phyloP scores from a whole-genome alignment of 2,888 invertebrate species.

The Agrochola litura region DNA sequence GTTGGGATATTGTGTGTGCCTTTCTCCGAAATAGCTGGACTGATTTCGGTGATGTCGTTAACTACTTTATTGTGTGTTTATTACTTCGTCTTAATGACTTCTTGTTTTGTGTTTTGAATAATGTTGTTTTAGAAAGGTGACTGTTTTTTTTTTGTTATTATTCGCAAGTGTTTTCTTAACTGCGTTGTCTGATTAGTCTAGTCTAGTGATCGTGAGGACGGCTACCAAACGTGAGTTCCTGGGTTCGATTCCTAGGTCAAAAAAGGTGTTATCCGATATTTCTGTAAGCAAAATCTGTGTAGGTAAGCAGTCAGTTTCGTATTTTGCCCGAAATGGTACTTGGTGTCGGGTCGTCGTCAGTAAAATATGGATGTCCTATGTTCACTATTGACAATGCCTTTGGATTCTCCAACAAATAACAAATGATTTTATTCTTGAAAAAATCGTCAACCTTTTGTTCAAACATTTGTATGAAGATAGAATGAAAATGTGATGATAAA shows the following conservation, averaged over 20 bases:
- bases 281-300: not conserved
- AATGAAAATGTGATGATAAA: not conserved
- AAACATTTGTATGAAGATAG: not conserved
- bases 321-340: not conserved
- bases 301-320: not conserved
- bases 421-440: not conserved
- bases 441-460: not conserved
- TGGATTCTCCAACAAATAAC: not conserved
- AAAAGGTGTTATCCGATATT: not conserved
- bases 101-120: conserved; percentile 26
- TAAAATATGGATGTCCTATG: not conserved
- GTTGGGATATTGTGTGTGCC: conserved; percentile 28
- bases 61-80: conserved; percentile 41
- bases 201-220: not conserved
- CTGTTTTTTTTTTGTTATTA: too few relatives aligned
- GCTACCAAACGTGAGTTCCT: not conserved
- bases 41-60: conserved; percentile 35
- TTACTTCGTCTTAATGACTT: conserved; percentile 26
- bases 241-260: conserved; percentile 1
- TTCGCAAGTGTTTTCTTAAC: not conserved
- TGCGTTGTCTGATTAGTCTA: not conserved
- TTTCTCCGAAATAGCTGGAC: conserved; percentile 58
- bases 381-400: not conserved
- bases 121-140: not conserved
- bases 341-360: not conserved